Conservation (phyloP, 2,888 invertebrate genomes). For the Orthonychiurus folsomi region DNA sequence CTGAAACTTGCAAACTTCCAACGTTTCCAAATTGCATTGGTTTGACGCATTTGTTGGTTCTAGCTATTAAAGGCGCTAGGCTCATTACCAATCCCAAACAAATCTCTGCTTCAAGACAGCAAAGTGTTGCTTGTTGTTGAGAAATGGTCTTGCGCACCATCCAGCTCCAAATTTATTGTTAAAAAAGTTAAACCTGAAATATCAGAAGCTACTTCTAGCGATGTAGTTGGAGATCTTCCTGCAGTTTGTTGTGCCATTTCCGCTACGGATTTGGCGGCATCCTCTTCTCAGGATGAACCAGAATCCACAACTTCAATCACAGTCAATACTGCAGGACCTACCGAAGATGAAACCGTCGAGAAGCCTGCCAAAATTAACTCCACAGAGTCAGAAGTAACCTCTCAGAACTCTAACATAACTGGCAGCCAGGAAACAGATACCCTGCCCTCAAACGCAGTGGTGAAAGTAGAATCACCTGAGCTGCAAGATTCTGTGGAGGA, state of each 20-base stretch:
- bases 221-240: background rate
- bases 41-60: constrained; percentile 19
- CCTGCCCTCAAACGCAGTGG: constrained; percentile 38
- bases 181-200: constrained; percentile 12
- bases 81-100: constrained; percentile 82
- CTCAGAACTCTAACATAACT: background rate
- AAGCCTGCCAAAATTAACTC: background rate
- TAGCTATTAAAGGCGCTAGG: constrained; percentile 71
- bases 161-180: constrained; percentile 9
- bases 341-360: background rate
- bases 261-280: background rate
- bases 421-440: constrained; percentile 10
- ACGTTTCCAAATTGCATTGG: too few relatives aligned
- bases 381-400: background rate
- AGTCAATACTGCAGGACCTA: constrained; percentile 7
- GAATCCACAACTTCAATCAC: constrained; percentile 16
- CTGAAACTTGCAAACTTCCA: too few relatives aligned
- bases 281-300: background rate
- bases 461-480: constrained; percentile 52
- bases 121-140: constrained; percentile 77
- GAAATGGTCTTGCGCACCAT: constrained; percentile 54
- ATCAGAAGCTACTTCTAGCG: constrained; percentile 13
- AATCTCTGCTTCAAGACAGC: constrained; percentile 84
- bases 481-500: constrained; percentile 28
- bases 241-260: background rate